Percentiles rank a stretch among this genome's conserved stretches.
Evolutionary conservation across 2,113 vertebrate species (phyloP).

Genomic region (Trochalopteron elliotii): DNA sequence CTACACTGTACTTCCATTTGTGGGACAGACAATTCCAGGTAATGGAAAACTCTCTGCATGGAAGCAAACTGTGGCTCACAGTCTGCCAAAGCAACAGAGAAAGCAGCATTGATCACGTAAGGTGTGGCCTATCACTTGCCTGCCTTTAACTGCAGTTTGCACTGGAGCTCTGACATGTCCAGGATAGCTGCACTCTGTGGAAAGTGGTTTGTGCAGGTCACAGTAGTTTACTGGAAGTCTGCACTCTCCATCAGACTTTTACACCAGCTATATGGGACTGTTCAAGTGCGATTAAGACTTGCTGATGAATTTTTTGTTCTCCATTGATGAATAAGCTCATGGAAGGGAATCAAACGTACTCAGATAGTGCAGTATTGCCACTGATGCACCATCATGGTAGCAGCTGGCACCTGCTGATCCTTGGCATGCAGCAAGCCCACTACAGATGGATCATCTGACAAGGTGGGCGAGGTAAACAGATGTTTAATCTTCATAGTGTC

Average conservation of each 20-base stretch:
- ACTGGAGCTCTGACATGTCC: accelerated
- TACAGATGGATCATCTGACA: not conserved
- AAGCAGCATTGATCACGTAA: not conserved
- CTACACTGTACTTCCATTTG: not conserved
- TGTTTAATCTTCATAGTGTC: not conserved
- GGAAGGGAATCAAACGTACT: not conserved
- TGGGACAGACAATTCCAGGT: not conserved
- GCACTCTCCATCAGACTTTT: not conserved
- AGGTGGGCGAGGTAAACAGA: not conserved
- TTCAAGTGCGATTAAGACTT: not conserved
- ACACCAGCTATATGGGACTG: too few species aligned
- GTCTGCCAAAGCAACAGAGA: not conserved
- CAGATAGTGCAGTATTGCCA: not conserved
- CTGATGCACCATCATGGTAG: not conserved
- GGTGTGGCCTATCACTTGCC: not conserved
- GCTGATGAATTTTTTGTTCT: not conserved
- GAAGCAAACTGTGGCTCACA: not conserved
- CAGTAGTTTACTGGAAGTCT: not conserved
- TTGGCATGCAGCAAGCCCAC: not conserved
- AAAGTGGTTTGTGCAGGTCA: not conserved
- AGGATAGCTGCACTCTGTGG: not conserved
- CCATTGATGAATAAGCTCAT: not conserved
- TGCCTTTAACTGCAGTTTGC: not conserved
- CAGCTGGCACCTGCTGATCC: not conserved
- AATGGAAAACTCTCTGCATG: not conserved